Evolutionary conservation across 1,140 invertebrate genomes (phyloP).

Genomic region (Anoplolepis gracilipes): DNA sequence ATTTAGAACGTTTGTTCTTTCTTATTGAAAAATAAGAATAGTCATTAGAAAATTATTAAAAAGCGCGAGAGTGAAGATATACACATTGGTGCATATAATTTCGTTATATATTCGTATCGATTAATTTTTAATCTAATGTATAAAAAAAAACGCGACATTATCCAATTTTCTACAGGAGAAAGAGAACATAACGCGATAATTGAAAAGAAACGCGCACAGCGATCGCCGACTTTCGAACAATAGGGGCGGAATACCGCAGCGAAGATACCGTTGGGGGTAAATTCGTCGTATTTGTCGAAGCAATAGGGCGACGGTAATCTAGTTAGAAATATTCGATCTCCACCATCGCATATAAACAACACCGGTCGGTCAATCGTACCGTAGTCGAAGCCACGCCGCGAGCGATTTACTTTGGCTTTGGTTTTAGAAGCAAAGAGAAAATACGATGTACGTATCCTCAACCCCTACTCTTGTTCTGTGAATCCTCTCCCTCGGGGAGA

Average conservation of each 20-base stretch:
- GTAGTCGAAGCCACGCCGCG: slow-evolving; percentile 64
- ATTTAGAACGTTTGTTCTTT: background rate
- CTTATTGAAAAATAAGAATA: background rate
- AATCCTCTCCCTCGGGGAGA: slow-evolving; percentile 49
- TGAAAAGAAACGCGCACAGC: slow-evolving; percentile 42
- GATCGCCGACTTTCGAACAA: background rate
- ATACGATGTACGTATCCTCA: slow-evolving; percentile 30
- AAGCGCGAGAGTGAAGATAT: too few species aligned
- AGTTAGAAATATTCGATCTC: slow-evolving; percentile 82
- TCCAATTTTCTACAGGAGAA: slow-evolving; percentile 22
- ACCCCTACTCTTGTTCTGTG: background rate
- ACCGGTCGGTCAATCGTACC: slow-evolving; percentile 52
- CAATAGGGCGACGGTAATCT: slow-evolving; percentile 77
- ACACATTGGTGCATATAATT: too few species aligned
- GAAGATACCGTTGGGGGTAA: background rate
- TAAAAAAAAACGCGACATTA: background rate
- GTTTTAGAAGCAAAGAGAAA: slow-evolving; percentile 67
- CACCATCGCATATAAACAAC: slow-evolving; percentile 73
- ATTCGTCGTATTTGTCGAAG: slow-evolving; percentile 64
- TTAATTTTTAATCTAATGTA: background rate
- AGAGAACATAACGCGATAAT: background rate
- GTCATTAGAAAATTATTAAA: too few species aligned
- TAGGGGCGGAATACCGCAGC: background rate
- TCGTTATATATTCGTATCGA: background rate
- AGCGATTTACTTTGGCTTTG: slow-evolving; percentile 75